Base-by-base conservation (phyloP, 2,113 vertebrate genomes). In the Tachuris rubrigastra region DNA sequence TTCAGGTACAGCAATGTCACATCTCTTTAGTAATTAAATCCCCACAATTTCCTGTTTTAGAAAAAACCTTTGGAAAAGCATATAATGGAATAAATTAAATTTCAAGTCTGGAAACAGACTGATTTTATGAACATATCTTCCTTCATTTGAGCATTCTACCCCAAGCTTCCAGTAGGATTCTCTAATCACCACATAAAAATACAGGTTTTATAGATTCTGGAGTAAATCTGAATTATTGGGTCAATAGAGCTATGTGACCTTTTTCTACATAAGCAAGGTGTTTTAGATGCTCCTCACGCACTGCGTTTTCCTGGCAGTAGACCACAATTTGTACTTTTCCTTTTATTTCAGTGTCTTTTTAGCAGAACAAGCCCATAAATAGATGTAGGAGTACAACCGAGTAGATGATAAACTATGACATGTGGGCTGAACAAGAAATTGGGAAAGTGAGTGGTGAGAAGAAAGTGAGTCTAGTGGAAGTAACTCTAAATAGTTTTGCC, bases 321-420 rank as follows among this genome's bases (percentile, higher is more conserved):
- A 86, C 39, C 68, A 84, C 80, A 93, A 63, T 35, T 84, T 78
- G 73, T 80, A 63, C 47, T 89, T 90, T 71, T 76, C 67, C 25
- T 80, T 85, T 77, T 73, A 80, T 63, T 97, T 67, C 56, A 60
- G 59, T 27, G 67, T 41, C 44, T 56, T 95, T 93, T 72, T 49
- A 89, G 71, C 12, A 81, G 80, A 93, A 90, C 65, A 72, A 95
- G 55, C 10, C 80, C 91, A 92, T 90, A 95, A 92, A 95, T 78
- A 95, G 84, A 95, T 41, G 35, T 8, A 90, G 75, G 75, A 88
- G 56, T 95, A 96, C 76, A 93, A 95, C 63, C 0, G 0, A 92
- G 44, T 24, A 74, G 60, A 89, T 84, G 42, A 92, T 71, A 78
- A 95, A 95, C 76, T 92, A 28, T 67, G 89, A 89, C 90, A 92